Conservation (phyloP, 2,113 vertebrate genomes). For the Pedetes capensis region DNA sequence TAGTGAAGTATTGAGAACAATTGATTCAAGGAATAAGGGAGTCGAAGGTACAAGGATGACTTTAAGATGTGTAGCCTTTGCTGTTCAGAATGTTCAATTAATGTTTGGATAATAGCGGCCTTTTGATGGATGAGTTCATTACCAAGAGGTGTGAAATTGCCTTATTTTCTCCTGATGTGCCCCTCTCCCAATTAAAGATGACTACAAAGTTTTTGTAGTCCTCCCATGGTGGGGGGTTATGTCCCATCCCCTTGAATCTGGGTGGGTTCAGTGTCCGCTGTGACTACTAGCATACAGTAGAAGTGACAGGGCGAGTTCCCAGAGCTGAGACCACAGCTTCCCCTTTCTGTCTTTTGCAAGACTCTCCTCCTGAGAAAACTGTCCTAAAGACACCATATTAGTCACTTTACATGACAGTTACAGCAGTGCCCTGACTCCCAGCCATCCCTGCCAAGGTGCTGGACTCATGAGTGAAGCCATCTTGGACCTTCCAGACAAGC, state of each 20-base stretch:
- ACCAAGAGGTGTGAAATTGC: neutral
- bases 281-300: neutral
- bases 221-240: neutral
- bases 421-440: neutral
- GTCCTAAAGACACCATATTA: neutral
- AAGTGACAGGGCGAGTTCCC: neutral
- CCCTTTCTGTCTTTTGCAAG: neutral
- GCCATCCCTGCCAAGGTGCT: neutral
- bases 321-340: neutral
- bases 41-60: neutral
- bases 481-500: neutral
- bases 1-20: neutral
- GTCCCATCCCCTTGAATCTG: neutral
- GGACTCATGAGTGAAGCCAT: neutral
- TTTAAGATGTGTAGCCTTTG: neutral
- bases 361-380: neutral
- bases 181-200: neutral
- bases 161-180: neutral
- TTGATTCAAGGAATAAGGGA: neutral
- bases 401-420: neutral
- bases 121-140: constrained; percentile 41
- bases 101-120: neutral
- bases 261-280: neutral
- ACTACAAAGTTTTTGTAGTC: neutral
- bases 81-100: neutral